Base-by-base conservation (phyloP, 2,888 invertebrate genomes). In the Siphlonurus alternatus region DNA sequence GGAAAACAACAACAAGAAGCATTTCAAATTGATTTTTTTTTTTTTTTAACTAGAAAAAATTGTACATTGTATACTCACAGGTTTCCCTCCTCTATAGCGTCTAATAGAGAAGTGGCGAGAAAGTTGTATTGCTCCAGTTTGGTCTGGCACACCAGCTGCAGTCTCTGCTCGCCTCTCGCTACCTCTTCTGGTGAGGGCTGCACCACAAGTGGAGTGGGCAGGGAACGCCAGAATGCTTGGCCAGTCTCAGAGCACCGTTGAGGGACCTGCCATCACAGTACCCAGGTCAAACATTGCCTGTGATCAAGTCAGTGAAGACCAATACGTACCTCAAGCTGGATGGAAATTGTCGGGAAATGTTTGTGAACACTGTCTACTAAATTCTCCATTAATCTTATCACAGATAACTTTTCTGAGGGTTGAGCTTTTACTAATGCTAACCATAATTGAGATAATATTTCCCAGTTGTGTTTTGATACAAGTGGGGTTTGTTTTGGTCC, bases 361-460 rank as follows among this genome's bases (percentile, higher is more conserved):
- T 82, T 81, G 65, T 80, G 80, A 15, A 71, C 69, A 24, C 63
- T 66, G 73, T 78, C 77, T 68, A 76, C 75, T 2, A 77, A 67
- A 19, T 70, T 69, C 22, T 76, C 75, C 67, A 80, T 69, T 18
- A 78, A 73, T 23, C 72, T 71, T 61, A 89, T 83, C 63, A 93
- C 86, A 56, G 87, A 88, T 1, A 86, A 86, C 73, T 94, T 93
- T 72, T 95, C 94, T 1, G 91, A 91, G 61, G 90, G 85, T 67
- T 86, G 85, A 0, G 91, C 86, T 65, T 81, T 79, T 0, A 93
- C 78, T 22, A 95, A 72, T 1, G 87, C 83, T 0, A 91, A 88
- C 92, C 93, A 93, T 0, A 94, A 74, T 24, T 81, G 76, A 53
- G 79, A 75, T 20, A 88, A 77, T 2, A 85, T 80, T 5, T 83